A percentile compares a stretch with the other conserved stretches of the same genome.
phyloP scores from a whole-genome alignment of 2,797 vertebrate species.

The Agapornis canus region DNA sequence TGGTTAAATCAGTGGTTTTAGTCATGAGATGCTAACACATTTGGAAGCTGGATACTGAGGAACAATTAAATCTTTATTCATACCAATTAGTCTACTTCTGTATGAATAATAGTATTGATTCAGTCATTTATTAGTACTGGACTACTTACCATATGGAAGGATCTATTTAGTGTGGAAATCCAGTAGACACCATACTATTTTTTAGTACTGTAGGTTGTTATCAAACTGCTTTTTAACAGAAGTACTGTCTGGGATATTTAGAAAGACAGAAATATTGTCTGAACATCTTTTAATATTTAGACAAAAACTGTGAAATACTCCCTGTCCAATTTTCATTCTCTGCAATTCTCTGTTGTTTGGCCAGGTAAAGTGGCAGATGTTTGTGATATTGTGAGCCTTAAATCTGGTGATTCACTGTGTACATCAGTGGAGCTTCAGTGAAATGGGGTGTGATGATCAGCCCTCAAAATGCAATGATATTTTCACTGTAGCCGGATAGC shows the following conservation, averaged over 20 bases:
- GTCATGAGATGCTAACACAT: not conserved
- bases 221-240: not conserved
- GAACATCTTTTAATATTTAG: not conserved
- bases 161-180: not conserved
- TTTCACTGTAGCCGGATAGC: not conserved
- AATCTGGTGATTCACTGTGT: not conserved
- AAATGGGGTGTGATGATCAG: not conserved
- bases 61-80: not conserved
- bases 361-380: not conserved
- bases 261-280: not conserved
- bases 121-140: not conserved
- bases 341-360: not conserved
- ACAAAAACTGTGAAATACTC: not conserved
- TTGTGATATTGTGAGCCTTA: not conserved
- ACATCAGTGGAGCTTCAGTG: not conserved
- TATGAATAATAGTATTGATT: not conserved
- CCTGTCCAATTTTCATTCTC: not conserved
- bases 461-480: rapidly evolving
- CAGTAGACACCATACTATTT: not conserved
- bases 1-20: not conserved
- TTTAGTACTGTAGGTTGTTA: not conserved
- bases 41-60: not conserved
- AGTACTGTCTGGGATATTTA: not conserved
- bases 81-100: not conserved
- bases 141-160: not conserved